Evolutionary conservation across 2,113 vertebrate genomes (phyloP).

Genomic region (Lynx canadensis): DNA sequence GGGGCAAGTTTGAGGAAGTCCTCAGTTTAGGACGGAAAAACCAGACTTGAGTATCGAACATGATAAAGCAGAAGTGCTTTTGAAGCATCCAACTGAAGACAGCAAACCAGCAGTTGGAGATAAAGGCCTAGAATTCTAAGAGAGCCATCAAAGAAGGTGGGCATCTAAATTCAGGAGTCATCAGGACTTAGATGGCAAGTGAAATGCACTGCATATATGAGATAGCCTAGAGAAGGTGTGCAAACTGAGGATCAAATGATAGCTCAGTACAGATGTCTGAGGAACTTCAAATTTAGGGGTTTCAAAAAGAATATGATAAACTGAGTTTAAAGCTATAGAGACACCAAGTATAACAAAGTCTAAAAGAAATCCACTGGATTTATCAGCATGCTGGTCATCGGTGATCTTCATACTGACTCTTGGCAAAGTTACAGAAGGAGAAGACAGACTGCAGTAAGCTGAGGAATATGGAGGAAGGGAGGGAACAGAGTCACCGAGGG

Average conservation of each 20-base stretch:
- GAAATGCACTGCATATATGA: neutral
- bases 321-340: neutral
- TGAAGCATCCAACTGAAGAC: neutral
- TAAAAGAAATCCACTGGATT: neutral
- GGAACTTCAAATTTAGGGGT: neutral
- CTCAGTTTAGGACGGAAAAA: neutral
- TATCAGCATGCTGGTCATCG: neutral
- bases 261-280: neutral
- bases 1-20: neutral
- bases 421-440: neutral
- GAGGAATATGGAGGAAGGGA: neutral
- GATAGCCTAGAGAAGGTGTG: neutral
- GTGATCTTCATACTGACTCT: neutral
- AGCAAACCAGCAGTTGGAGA: neutral
- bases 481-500: neutral
- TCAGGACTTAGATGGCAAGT: neutral
- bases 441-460: neutral
- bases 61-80: neutral
- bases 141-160: neutral
- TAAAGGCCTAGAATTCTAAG: neutral
- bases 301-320: neutral
- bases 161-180: neutral
- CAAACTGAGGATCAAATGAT: constrained; percentile 1
- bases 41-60: neutral
- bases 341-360: neutral